Percentiles rank a stretch among this genome's conserved stretches.
Conservation (phyloP, 2,888 invertebrate genomes). For the Gortyna flavago region DNA sequence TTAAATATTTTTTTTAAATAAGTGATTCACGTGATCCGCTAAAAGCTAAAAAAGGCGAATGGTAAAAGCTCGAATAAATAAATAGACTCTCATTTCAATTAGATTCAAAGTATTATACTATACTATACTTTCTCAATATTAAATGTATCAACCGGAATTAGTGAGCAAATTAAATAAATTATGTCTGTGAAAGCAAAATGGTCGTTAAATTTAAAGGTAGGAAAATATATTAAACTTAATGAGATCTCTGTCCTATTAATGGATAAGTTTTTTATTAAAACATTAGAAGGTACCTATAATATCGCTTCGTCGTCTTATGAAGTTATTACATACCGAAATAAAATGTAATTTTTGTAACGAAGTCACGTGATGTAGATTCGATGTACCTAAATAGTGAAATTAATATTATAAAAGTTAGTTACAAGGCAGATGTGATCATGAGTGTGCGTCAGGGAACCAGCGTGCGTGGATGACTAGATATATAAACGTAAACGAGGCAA, state of each 20-base stretch:
- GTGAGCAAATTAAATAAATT: conserved; percentile 31
- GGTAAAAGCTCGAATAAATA: conserved; percentile 20
- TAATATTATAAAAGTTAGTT: too few species aligned
- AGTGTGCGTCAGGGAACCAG: too few species aligned
- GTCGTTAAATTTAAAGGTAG: not conserved
- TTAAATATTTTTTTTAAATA: conserved; percentile 5
- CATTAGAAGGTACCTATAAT: too few species aligned
- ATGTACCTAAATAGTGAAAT: not conserved
- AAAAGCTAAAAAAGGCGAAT: conserved; percentile 21
- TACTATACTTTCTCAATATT: not conserved
- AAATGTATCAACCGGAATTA: not conserved
- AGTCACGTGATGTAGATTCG: not conserved
- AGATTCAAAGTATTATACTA: not conserved
- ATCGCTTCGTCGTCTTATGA: not conserved
- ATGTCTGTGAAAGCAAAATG: not conserved
- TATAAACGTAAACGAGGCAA: too few species aligned
- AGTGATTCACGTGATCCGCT: conserved; percentile 9
- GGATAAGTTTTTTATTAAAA: too few species aligned
- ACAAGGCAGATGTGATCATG: too few species aligned
- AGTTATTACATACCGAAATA: too few species aligned
- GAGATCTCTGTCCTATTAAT: too few species aligned
- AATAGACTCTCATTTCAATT: conserved; percentile 8
- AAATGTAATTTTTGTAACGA: not conserved
- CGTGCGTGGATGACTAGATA: too few species aligned
- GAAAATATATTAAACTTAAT: not conserved